Evolutionary conservation across 2,888 invertebrate species (phyloP).

Genomic region (Pogonocherus hispidulus): DNA sequence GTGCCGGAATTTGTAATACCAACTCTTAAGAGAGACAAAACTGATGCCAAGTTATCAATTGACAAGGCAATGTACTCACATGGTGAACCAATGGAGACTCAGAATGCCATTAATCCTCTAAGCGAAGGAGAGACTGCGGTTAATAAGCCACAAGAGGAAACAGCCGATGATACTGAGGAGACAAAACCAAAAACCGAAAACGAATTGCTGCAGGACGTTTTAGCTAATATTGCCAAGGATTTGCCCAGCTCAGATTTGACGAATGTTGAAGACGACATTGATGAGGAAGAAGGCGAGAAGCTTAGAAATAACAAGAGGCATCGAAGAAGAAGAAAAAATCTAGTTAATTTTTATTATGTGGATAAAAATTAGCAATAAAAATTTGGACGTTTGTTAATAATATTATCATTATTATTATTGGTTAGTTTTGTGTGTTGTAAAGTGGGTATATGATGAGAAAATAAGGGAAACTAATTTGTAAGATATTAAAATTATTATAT

Average conservation of each 20-base stretch:
- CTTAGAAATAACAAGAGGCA: constrained; percentile 44
- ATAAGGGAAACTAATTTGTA: constrained; percentile 32
- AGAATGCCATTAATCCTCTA: neutral
- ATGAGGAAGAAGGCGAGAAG: constrained; percentile 43
- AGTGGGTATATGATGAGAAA: constrained; percentile 29
- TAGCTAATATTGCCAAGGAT: constrained; percentile 14
- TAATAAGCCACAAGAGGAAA: constrained; percentile 8
- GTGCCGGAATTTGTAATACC: constrained; percentile 49
- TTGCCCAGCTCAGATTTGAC: neutral
- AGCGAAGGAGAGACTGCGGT: constrained; percentile 19
- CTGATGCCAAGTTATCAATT: constrained; percentile 30
- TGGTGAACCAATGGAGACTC: constrained; percentile 57
- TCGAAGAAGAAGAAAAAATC: constrained; percentile 53
- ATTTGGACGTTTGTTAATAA: constrained; percentile 30
- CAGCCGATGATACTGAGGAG: neutral
- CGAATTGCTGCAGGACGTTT: constrained; percentile 16
- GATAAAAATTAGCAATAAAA: constrained; percentile 33
- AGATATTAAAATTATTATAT: constrained; percentile 37
- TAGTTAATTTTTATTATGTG: constrained; percentile 34
- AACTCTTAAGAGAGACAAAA: constrained; percentile 43
- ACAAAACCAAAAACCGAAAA: constrained; percentile 20
- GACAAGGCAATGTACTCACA: constrained; percentile 52
- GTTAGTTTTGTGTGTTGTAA: constrained; percentile 31
- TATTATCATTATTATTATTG: constrained; percentile 22
- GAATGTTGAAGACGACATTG: constrained; percentile 37